Evolutionary conservation across 2,888 invertebrate genomes (phyloP).

Genomic region (Pristionchus exspectatus): DNA sequence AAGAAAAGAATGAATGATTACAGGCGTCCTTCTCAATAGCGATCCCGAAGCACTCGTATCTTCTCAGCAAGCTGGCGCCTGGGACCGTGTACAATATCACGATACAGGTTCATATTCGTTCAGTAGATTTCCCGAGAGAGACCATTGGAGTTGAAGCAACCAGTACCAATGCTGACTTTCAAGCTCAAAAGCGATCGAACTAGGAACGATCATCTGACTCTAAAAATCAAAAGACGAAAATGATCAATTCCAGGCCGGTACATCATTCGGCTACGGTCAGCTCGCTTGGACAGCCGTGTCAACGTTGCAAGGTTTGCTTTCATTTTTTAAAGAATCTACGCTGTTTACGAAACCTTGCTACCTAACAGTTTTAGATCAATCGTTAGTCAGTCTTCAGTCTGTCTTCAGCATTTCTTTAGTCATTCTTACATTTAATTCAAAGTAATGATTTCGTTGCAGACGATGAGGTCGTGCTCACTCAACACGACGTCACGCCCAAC

Average conservation of each 20-base stretch:
- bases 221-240: neutral
- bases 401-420: too few relatives aligned
- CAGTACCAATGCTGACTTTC: too few relatives aligned
- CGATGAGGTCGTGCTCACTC: slow-evolving; percentile 60
- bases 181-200: neutral
- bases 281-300: slow-evolving; percentile 66
- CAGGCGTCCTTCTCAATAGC: neutral
- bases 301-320: slow-evolving; percentile 58
- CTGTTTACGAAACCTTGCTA: neutral
- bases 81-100: slow-evolving; percentile 69
- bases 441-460: slow-evolving; percentile 30
- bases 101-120: slow-evolving; percentile 59
- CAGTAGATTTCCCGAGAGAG: neutral
- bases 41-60: slow-evolving; percentile 63
- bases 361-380: too few relatives aligned
- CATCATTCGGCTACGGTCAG: slow-evolving; percentile 70
- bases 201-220: neutral
- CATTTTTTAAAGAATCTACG: slow-evolving; percentile 50
- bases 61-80: slow-evolving; percentile 62
- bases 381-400: too few relatives aligned
- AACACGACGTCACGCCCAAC: slow-evolving; percentile 65
- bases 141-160: too few relatives aligned
- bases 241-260: slow-evolving; percentile 62
- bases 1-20: neutral
- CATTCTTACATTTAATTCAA: neutral